Evolutionary conservation across 2,888 invertebrate genomes (phyloP).

Genomic region (Icerya purchasi): DNA sequence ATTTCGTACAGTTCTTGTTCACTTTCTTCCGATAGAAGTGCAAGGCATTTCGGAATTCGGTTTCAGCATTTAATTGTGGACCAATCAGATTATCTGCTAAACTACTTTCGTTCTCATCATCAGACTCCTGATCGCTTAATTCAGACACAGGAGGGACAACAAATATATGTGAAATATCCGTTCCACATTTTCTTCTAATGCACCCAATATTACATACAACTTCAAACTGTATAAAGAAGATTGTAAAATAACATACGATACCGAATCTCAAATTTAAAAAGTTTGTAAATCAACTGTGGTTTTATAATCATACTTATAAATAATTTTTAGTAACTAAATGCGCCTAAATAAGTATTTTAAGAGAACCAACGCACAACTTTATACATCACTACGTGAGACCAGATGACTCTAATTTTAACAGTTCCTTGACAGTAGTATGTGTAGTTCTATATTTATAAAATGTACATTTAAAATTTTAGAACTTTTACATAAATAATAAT

Average conservation of each 20-base stretch:
- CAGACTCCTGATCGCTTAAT: conserved; percentile 13
- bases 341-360: neutral
- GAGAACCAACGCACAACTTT: neutral
- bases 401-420: neutral
- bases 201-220: neutral
- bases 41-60: neutral
- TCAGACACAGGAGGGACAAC: conserved; percentile 9
- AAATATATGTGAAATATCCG: conserved; percentile 7
- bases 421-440: neutral
- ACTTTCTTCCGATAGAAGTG: neutral
- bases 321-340: neutral
- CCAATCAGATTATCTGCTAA: conserved; percentile 8
- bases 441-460: neutral
- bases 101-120: conserved; percentile 12
- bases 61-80: conserved; percentile 6
- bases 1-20: neutral
- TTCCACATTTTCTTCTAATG: neutral
- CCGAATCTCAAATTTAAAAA: neutral
- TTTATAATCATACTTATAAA: neutral
- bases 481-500: neutral
- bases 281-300: neutral
- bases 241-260: neutral
- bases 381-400: neutral
- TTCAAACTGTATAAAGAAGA: neutral
- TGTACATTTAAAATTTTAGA: neutral